Evolutionary conservation across 2,888 invertebrate genomes (phyloP), one percentile per base, ranked within the genome.

Genomic region (Euzophera pinguis): DNA sequence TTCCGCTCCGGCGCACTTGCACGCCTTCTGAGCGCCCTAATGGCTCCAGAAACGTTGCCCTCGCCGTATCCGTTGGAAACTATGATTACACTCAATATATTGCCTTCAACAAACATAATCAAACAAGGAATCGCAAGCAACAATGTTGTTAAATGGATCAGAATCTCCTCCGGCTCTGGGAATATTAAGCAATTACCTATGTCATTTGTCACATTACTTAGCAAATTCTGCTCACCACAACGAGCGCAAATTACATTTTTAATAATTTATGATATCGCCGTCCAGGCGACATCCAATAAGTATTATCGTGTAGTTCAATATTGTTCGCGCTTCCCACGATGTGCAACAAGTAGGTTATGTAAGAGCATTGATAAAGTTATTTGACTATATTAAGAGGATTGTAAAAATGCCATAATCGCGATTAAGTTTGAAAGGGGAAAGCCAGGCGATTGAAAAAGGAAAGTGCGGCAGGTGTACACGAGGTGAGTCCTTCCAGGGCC

Each of bases 391-490:
- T 14, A 14, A 52, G 14, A 53, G 39, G 47, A 49, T 43, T 53
- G 38, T 35, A 38, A 38, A 47, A 42, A 39, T 50, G 49, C 51
- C 54, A 56, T 55, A 53, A 43, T 42, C 49, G 47, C 42, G 34
- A 58, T 47, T 47, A 47, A n/a, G 10, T 14, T 50, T 39, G 10
- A 41, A 61, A 63, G 65, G 75, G 74, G 76, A 79, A 82, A 80
- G 78, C 73, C 67, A 64, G 67, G 69, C 65, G 71, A 71, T 75
- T 78, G 83, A 78, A 87, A 88, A 88, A 79, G 81, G 85, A 87
- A 85, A 85, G 84, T 82, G 65, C 74, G 64, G 75, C 88, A 88
- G 88, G 85, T 86, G 82, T 70, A 70, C 70, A 65, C 67, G 72
- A 66, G 71, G 69, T 71, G 67, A 69, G 71, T 71, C 78, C 81